phyloP scores from a whole-genome alignment of 2,888 invertebrate genomes.

The Pantelozetes paolii region DNA sequence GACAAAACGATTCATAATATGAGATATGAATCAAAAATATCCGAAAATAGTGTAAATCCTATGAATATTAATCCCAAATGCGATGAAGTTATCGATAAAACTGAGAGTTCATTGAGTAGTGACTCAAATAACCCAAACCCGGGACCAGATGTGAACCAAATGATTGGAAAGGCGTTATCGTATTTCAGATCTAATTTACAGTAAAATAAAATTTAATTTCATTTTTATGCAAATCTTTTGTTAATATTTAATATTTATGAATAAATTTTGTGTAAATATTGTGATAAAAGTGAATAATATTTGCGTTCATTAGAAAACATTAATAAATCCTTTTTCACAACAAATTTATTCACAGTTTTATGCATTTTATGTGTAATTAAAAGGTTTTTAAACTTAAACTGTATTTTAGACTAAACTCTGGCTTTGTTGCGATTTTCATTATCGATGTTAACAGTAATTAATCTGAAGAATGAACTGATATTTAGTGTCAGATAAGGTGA shows the following conservation, averaged over 20 bases:
- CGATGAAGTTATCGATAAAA: background rate
- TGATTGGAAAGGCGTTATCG: slow-evolving; percentile 8
- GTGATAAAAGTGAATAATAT: background rate
- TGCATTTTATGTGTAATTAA: slow-evolving; percentile 6
- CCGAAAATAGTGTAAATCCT: no score
- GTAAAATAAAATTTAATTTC: background rate
- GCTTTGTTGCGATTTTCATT: background rate
- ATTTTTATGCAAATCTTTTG: background rate
- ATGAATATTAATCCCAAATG: background rate
- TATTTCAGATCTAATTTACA: slow-evolving; percentile 22
- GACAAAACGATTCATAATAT: background rate
- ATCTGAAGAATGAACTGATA: background rate
- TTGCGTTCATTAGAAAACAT: no score
- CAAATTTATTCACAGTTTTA: background rate
- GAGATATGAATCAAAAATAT: background rate
- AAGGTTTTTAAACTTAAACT: background rate
- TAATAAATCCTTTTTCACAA: background rate
- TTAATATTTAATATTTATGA: background rate
- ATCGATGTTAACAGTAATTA: background rate
- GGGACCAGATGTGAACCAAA: slow-evolving; percentile 11
- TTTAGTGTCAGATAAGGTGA: background rate
- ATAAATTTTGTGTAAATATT: background rate
- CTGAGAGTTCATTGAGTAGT: background rate
- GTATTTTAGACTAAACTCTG: no score
- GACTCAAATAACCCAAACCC: background rate